Conservation (phyloP, 2,797 vertebrate species). For the Centroberyx gerrardi region DNA sequence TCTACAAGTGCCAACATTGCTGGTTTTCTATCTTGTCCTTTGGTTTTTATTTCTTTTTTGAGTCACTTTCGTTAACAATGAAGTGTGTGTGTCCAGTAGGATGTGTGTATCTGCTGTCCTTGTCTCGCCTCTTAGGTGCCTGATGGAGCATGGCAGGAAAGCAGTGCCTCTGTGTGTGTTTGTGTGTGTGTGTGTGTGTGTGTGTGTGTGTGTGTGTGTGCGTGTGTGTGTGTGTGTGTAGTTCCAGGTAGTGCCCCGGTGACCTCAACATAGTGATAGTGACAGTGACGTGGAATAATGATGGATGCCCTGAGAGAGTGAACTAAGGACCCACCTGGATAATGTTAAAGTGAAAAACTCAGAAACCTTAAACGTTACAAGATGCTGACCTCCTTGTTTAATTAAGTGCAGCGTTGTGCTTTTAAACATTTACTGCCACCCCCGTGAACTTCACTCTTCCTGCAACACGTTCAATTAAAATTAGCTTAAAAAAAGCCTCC, state of each 20-base stretch:
- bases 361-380: slow-evolving; percentile 80
- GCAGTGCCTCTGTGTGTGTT: background rate
- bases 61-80: slow-evolving; percentile 13
- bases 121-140: slow-evolving; percentile 19
- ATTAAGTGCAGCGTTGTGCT: slow-evolving; percentile 81
- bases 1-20: slow-evolving; percentile 69
- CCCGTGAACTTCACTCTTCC: slow-evolving; percentile 67
- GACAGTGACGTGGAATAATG: slow-evolving; percentile 76
- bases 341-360: slow-evolving; percentile 74
- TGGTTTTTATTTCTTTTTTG: slow-evolving; percentile 42
- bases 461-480: slow-evolving; percentile 72
- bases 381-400: slow-evolving; percentile 81
- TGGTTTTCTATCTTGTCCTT: slow-evolving; percentile 57
- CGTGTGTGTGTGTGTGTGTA: slow-evolving; percentile 18
- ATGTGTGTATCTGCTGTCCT: slow-evolving; percentile 23
- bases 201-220: slow-evolving; percentile 5
- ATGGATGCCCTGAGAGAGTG: slow-evolving; percentile 76
- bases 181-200: slow-evolving; percentile 11
- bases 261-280: slow-evolving; percentile 74
- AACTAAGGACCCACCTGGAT: slow-evolving; percentile 79
- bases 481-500: slow-evolving; percentile 52
- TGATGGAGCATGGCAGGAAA: slow-evolving; percentile 42
- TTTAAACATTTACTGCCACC: slow-evolving; percentile 80
- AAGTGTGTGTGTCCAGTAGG: background rate
- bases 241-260: slow-evolving; percentile 65